Evolutionary conservation across 1,140 invertebrate genomes (phyloP), one percentile per base, ranked within the genome.

Genomic region (Drosophila repleta): DNA sequence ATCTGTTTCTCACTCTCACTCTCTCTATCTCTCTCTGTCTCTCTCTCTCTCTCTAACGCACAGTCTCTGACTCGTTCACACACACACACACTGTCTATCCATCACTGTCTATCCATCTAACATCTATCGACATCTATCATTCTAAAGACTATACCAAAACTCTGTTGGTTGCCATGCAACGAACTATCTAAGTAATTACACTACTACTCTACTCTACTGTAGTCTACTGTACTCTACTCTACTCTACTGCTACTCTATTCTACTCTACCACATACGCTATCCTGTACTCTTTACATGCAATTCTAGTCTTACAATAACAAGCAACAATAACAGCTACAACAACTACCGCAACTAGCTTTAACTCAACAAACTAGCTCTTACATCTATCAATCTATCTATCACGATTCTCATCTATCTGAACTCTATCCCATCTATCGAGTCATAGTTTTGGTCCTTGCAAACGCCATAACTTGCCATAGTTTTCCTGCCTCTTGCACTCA

Each of bases 401-500:
- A 7, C 41, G 13, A 24, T 5, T 10, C 63, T 41, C 11, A 53
- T 49, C 55, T 78, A 43, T 52, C 20, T 0, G 2, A 41, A 10
- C 41, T 51, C 21, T 69, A 32, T 70, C 62, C 71, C 70, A 35
- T 66, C 55, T 72, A 65, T 66, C 64, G 78, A 85, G 89, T 85
- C 75, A 82, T 76, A 88, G 90, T 91, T 90, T 84, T 90, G 85
- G 78, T 87, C 76, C 74, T 74, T 71, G 69, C 41, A 67, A 71
- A 76, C 78, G 90, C 90, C 90, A 91, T 91, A 83, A 91, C 90
- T 91, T 91, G 90, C 90, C 90, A 91, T 91, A 91, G 88, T 83
- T 85, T 74, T 87, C 58, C 58, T 76, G 74, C 57, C 73, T 67
- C 52, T 66, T 53, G 58, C 45, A 65, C 63, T 74, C 77, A 69